Conservation (phyloP, 1,140 invertebrate species). For the Galleria mellonella region DNA sequence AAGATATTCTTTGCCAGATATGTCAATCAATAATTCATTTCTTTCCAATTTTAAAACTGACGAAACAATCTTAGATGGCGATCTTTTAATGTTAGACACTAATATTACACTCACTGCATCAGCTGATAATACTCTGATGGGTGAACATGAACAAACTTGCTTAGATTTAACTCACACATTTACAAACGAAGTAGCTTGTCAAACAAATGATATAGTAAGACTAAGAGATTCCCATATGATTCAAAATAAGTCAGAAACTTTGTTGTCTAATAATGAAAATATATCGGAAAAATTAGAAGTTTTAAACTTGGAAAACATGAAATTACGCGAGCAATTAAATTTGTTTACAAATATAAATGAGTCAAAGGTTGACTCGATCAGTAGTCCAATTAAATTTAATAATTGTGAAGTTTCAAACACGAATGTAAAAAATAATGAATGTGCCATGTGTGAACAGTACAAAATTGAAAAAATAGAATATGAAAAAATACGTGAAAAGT, state of each 20-base stretch:
- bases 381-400: constrained; percentile 23
- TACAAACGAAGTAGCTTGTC: constrained; percentile 39
- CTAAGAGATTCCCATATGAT: background rate
- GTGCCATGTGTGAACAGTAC: constrained; percentile 11
- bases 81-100: constrained; percentile 63
- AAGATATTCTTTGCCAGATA: constrained; percentile 40
- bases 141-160: constrained; percentile 45
- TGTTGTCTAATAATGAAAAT: background rate
- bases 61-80: constrained; percentile 55
- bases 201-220: constrained; percentile 19
- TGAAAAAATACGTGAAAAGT: constrained; percentile 9
- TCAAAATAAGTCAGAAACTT: constrained; percentile 17
- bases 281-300: constrained; percentile 3
- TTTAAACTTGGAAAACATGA: constrained; percentile 40
- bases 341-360: constrained; percentile 17
- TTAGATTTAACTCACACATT: constrained; percentile 42
- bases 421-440: constrained; percentile 13
- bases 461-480: constrained; percentile 14
- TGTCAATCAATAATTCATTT: constrained; percentile 33
- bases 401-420: background rate
- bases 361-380: constrained; percentile 17
- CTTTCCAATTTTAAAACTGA: constrained; percentile 35
- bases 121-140: constrained; percentile 49
- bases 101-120: constrained; percentile 49
- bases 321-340: constrained; percentile 30